phyloP scores from a whole-genome alignment of 1,140 invertebrate species.

The Hyposmocoma kahamanoa region DNA sequence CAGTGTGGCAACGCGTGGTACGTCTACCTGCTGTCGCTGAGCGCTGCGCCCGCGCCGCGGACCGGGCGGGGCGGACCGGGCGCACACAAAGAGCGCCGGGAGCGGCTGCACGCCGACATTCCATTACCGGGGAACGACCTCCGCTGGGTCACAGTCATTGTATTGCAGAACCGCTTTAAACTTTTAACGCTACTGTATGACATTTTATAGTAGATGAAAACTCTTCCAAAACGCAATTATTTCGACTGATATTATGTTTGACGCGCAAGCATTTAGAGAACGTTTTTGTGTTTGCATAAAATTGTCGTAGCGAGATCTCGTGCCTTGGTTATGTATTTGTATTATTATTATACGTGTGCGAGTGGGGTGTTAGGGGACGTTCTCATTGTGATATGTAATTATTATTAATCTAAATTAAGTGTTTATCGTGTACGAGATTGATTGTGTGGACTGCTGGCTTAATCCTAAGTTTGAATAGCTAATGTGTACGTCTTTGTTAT shows the following conservation, averaged over 20 bases:
- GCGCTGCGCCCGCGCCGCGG: conserved; percentile 15
- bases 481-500: conserved; percentile 58
- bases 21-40: conserved; percentile 2
- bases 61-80: conserved; percentile 20
- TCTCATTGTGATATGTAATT: conserved; percentile 73
- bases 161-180: conserved; percentile 66
- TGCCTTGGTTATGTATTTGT: conserved; percentile 65
- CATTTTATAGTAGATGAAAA: conserved; percentile 23
- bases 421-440: conserved; percentile 63
- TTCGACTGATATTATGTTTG: conserved; percentile 42
- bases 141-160: conserved; percentile 47
- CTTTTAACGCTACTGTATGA: conserved; percentile 50
- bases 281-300: conserved; percentile 50
- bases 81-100: conserved; percentile 39
- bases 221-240: conserved; percentile 34
- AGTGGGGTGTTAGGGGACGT: conserved; percentile 62
- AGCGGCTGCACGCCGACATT: conserved; percentile 59
- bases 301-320: conserved; percentile 68
- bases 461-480: conserved; percentile 57
- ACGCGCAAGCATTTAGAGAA: conserved; percentile 59
- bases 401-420: conserved; percentile 73
- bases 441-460: conserved; percentile 53
- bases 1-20: conserved; percentile 7
- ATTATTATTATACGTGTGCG: conserved; percentile 52
- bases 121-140: conserved; percentile 63